Conservation (phyloP, 2,113 vertebrate genomes). For the Alaudala cheleensis region DNA sequence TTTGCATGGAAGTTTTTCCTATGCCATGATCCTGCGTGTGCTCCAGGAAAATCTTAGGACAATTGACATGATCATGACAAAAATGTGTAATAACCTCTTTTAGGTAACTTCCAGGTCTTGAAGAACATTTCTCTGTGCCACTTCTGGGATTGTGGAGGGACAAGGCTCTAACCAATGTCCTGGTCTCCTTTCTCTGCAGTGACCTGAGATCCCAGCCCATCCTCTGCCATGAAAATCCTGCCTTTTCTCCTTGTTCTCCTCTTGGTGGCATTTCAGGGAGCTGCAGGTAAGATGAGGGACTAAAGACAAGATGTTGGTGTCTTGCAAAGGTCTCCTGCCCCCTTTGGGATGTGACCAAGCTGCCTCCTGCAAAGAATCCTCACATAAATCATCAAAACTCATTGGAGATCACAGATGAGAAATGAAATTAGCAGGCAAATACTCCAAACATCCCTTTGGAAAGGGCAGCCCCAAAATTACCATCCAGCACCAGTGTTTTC, state of each 20-base stretch:
- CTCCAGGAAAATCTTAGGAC: neutral
- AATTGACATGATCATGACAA: neutral
- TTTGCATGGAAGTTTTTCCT: neutral
- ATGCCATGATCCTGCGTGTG: accelerated
- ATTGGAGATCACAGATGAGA: neutral
- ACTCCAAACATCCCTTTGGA: neutral
- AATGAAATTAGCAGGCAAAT: neutral
- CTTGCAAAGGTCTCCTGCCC: neutral
- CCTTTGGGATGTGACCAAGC: neutral
- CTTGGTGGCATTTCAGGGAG: neutral
- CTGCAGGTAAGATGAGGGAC: constrained; percentile 9
- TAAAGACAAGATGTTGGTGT: neutral
- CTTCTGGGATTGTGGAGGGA: neutral
- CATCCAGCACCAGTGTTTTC: neutral
- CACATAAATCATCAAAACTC: neutral
- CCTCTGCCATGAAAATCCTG: constrained; percentile 42
- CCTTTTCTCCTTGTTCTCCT: neutral
- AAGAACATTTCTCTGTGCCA: neutral
- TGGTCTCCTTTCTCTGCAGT: neutral
- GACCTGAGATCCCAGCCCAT: neutral
- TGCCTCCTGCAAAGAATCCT: neutral
- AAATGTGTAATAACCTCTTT: neutral
- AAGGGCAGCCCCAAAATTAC: neutral
- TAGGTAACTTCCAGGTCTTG: neutral
- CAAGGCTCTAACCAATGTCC: neutral